Base-by-base conservation (phyloP, 2,888 invertebrate species). In the Oxystoma pomonae region DNA sequence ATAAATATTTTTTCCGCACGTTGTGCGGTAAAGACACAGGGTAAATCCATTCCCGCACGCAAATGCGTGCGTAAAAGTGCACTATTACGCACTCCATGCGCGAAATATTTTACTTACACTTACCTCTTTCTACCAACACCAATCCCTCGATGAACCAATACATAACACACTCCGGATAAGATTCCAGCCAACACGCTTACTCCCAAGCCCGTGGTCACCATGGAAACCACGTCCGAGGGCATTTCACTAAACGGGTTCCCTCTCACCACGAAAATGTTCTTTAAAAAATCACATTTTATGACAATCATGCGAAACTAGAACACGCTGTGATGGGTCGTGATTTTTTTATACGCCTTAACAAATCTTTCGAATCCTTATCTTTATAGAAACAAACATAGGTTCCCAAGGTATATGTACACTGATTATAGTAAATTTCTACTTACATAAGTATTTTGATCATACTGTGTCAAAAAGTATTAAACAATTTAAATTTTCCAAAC, bases 111-210 rank as follows among this genome's bases (percentile, higher is more conserved):
- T 61, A 62, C 58, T 66, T 78, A 85, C 84, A 62, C 58, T 66
- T 78, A 85, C 84, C 79, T 87, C 86, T 82, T 83, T 60, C 81
- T 81, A 77, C 83, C 82, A 7, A 86, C 70, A 70, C 85, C 84
- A 7, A 35, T 7, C 35, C 35, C 35, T 7, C 12, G 35, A 69
- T 83, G 84, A 18, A 85, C 81, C 67, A 87, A 76, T 60, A 88
- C 79, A 72, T 87, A 89, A 78, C 86, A 88, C 21, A 89, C 85
- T 49, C 89, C 89, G 5, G 89, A 88, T 21, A 88, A 83, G 66
- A 89, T 83, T 9, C 88, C 89, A n/a, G 87, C 88, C 57, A 87
- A 78, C 57, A 89, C 82, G 35, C 87, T 86, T 51, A 89, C 80
- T 71, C 88, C 87, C 67, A 88, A 81, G 5, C 87, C 85, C 0